Base-by-base conservation (phyloP, 2,888 invertebrate genomes). In the Mimas tiliae region DNA sequence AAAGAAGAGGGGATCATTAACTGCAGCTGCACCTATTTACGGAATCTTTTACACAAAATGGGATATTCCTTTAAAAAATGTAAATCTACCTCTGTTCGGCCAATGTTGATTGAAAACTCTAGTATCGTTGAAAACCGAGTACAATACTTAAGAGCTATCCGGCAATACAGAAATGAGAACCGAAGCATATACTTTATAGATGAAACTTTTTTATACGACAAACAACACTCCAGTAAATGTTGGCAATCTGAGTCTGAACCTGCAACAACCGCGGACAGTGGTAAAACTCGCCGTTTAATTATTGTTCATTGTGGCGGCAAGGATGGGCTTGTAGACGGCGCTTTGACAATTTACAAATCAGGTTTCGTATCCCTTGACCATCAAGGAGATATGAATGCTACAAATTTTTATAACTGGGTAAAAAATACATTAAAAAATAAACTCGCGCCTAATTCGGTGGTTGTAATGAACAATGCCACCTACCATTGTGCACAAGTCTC, bases 401-500 rank as follows among this genome's bases (percentile, higher is more conserved):
- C 50, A 9, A 50, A 64, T 38, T 62, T 67, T 62, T 62, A 67
- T 45, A 64, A 65, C 51, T 67, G 67, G 51, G 53, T 67, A 8
- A 47, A 64, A 51, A 45, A 64, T 42, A 64, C 62, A 45, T 64
- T 64, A 52, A 67, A 55, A 67, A 42, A 67, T 65, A 51, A 48
- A 45, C 45, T 63, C 50, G 50, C 55, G 11, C 67, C 65, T 48
- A 64, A 66, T 42, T 68, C 63, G 33, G 58, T 68, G 8, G 63
- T 68, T 14, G 65, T 68, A 14, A 68, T 67, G 65, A 62, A 58
- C 33, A 67, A 67, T 48, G 67, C 65, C 11, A 62, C 67, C 33
- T 69, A 70, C 62, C 71, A 72, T 52, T 65, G 68, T 62, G 72
- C 69, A 58, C 68, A 72, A 53, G 67, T 69, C 16, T 27, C 12